Percentiles rank a stretch among this genome's conserved stretches.
These are phyloP conservation scores for Ectropis crepuscularia DNA, from an alignment of 2,888 invertebrate species.

Conservation along the genomic window DNA sequence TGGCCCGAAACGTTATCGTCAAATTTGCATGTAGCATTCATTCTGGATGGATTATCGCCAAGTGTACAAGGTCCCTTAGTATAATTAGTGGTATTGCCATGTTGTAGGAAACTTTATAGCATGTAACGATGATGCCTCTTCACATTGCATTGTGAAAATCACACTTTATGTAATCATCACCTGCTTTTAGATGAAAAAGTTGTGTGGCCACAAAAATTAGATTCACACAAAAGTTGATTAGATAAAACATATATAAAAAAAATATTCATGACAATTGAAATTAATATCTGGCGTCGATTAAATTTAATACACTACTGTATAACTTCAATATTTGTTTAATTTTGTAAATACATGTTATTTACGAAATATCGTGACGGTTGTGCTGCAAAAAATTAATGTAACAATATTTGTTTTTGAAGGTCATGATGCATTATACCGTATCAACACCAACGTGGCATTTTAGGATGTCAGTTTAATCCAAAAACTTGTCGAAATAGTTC, in stretches of 20 bases:
- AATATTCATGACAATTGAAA: conserved; percentile 12
- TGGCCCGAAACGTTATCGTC: too few species aligned
- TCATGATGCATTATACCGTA: too few species aligned
- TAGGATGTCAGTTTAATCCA: too few species aligned
- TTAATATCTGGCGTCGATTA: background rate
- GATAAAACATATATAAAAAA: background rate
- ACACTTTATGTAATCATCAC: conserved; percentile 9
- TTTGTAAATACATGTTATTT: conserved; percentile 25
- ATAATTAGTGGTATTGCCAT: conserved; percentile 14
- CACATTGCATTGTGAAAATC: conserved; percentile 18
- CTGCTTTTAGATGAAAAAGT: conserved; percentile 9
- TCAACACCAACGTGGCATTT: too few species aligned
- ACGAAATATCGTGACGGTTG: conserved; percentile 33
- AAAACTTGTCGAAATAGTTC: too few species aligned
- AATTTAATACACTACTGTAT: background rate
- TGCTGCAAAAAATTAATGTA: conserved; percentile 27
- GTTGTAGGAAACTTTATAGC: conserved; percentile 14
- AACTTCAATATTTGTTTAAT: conserved; percentile 4
- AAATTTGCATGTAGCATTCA: too few species aligned
- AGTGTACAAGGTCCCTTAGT: conserved; percentile 6
- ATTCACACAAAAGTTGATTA: conserved; percentile 1
- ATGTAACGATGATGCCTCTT: background rate
- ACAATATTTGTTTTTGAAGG: conserved; percentile 8
- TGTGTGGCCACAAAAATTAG: conserved; percentile 3
- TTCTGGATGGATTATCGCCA: too few species aligned